Evolutionary conservation across 1,140 invertebrate species (phyloP).

Genomic region (Agrilus planipennis): DNA sequence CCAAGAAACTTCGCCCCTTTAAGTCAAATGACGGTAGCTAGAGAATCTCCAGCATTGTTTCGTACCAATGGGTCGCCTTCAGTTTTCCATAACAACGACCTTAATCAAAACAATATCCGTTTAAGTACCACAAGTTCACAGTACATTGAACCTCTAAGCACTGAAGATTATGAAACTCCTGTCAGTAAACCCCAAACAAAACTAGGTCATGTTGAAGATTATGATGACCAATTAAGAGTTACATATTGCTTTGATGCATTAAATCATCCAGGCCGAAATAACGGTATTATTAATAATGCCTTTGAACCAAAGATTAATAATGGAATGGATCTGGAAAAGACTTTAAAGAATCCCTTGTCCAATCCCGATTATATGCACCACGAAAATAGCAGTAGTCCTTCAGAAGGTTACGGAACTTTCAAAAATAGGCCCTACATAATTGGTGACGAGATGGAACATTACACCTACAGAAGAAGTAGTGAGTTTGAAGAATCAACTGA

Average conservation of each 20-base stretch:
- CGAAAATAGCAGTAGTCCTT: constrained; percentile 16
- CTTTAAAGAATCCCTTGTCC: constrained; percentile 19
- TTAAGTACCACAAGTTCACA: constrained; percentile 8
- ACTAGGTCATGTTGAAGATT: background rate
- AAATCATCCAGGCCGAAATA: constrained; percentile 15
- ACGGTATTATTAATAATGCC: constrained; percentile 5
- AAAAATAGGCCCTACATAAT: constrained; percentile 31
- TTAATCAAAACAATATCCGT: constrained; percentile 15
- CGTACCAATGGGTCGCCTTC: too few species aligned
- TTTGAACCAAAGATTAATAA: constrained; percentile 13
- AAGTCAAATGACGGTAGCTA: constrained; percentile 9
- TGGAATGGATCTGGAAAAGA: constrained; percentile 11
- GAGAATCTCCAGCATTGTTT: background rate
- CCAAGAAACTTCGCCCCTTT: constrained; percentile 5
- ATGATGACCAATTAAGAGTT: constrained; percentile 10
- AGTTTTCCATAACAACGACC: constrained; percentile 7
- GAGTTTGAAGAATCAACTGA: constrained; percentile 26
- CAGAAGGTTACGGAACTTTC: constrained; percentile 29
- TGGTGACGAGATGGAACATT: constrained; percentile 23
- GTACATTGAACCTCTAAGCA: constrained; percentile 12
- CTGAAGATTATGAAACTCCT: constrained; percentile 4
- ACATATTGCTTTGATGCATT: constrained; percentile 21
- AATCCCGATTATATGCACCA: constrained; percentile 9
- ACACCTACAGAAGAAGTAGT: constrained; percentile 26
- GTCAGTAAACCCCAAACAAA: constrained; percentile 3